Conservation (phyloP, 2,797 vertebrate genomes). For the Diplodus sargus region DNA sequence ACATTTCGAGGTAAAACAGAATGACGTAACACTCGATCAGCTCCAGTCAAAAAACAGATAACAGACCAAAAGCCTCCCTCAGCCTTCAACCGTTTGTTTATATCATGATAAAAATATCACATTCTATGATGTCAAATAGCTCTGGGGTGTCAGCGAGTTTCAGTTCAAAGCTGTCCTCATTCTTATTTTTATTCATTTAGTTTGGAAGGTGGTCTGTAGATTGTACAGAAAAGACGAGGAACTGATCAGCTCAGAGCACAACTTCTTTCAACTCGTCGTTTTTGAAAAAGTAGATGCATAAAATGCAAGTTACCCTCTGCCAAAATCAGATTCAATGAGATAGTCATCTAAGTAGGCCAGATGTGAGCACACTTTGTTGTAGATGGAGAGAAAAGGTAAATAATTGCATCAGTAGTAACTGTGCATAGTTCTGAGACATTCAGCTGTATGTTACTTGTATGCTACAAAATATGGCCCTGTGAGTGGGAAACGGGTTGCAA, state of each 20-base stretch:
- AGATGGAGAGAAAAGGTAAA: neutral
- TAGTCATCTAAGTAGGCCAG: too few relatives aligned
- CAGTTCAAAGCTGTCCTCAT: neutral
- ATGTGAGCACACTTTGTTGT: neutral
- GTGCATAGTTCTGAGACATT: neutral
- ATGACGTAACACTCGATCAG: neutral
- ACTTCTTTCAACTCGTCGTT: neutral
- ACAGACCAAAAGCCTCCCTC: neutral
- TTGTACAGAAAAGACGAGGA: neutral
- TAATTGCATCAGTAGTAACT: neutral
- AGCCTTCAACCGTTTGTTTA: neutral
- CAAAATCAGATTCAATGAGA: too few relatives aligned
- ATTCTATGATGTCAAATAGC: neutral
- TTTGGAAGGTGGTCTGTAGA: neutral
- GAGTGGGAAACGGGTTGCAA: neutral
- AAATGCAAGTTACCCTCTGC: too few relatives aligned
- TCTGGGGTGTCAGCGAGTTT: too few relatives aligned
- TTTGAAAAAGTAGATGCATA: too few relatives aligned
- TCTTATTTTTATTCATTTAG: neutral
- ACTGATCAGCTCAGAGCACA: accelerated
- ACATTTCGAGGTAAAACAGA: neutral
- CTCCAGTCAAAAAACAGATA: neutral
- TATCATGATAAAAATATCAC: neutral
- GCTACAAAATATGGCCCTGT: neutral
- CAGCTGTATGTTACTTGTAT: neutral